Base-by-base conservation (phyloP, 2,888 invertebrate genomes). In the Polyommatus iphigenia region DNA sequence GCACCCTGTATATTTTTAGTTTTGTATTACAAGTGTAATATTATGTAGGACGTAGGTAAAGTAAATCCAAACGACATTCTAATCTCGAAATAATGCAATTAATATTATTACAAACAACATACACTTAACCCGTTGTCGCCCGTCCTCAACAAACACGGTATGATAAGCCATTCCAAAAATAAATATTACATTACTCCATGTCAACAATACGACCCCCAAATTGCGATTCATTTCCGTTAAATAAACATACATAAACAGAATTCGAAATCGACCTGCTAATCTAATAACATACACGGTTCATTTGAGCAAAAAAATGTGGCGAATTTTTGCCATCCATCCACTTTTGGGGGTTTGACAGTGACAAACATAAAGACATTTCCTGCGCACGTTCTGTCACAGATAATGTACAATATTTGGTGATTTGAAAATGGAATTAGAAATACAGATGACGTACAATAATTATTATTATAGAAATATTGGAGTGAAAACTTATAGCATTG, bases 251-350 rank as follows among this genome's bases (percentile, higher is more conserved):
- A 92, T 89, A 90, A 88, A 93, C 91, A 87, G 93, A 94, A 93
- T 94, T 92, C 91, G 90, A 93, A 93, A 94, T 93, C 91, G 92
- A 88, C 92, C 92, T 91, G 93, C 91, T 94, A 93, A 94, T 94
- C 93, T 93, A 94, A 94, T 94, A 93, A 92, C 90, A 88, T 91
- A 84, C 86, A 92, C 92, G 92, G 90, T 92, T 93, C 93, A 93
- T 93, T 93, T 93, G 91, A 85, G 87, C 88, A 90, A 93, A 87
- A 92, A 90, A 93, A 93, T 92, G 90, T 89, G 88, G 86, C 84
- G 84, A 86, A 86, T 85, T 89, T 90, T 89, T 90, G 87, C 85
- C 85, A 83, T 82, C 84, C 83, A 85, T 85, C 85, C 85, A 82
- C 81, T 50, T 67, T 81, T 84, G 86, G 91, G 89, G 90, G 88